A percentile compares a stretch with the other conserved stretches of the same genome.
phyloP scores from a whole-genome alignment of 2,113 vertebrate species.

The Damaliscus lunatus region DNA sequence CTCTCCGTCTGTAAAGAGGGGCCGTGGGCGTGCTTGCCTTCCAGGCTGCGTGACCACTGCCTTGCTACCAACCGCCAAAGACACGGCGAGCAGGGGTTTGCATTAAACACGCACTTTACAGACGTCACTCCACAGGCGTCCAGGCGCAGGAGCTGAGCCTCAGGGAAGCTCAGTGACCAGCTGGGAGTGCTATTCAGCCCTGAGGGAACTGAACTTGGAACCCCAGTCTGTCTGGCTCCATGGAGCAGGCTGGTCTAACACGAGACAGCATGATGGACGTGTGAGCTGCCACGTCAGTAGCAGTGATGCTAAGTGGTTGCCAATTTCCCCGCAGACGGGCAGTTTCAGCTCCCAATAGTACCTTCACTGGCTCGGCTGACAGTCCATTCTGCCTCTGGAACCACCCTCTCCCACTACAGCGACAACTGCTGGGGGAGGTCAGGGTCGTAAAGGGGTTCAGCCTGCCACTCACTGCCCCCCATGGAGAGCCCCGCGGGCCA shows the following conservation, averaged over 20 bases:
- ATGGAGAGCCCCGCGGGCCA: neutral
- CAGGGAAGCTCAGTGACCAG: neutral
- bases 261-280: fast-evolving
- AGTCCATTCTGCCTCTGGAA: neutral
- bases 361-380: neutral
- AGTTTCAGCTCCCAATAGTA: fast-evolving
- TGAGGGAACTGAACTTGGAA: neutral
- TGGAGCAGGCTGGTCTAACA: neutral
- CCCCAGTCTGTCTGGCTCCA: neutral
- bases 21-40: fast-evolving
- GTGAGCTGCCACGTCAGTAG: fast-evolving
- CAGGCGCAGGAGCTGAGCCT: neutral
- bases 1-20: neutral
- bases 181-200: neutral
- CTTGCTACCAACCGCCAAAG: neutral
- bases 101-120: neutral
- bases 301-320: neutral
- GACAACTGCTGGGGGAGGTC: neutral
- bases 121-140: neutral
- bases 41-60: neutral
- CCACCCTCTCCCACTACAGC: fast-evolving
- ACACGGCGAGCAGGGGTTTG: neutral
- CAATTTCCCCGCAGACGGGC: neutral
- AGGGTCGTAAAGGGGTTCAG: fast-evolving
- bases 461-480: neutral